Evolutionary conservation across 1,140 invertebrate species (phyloP).

Genomic region (Euura lappo): DNA sequence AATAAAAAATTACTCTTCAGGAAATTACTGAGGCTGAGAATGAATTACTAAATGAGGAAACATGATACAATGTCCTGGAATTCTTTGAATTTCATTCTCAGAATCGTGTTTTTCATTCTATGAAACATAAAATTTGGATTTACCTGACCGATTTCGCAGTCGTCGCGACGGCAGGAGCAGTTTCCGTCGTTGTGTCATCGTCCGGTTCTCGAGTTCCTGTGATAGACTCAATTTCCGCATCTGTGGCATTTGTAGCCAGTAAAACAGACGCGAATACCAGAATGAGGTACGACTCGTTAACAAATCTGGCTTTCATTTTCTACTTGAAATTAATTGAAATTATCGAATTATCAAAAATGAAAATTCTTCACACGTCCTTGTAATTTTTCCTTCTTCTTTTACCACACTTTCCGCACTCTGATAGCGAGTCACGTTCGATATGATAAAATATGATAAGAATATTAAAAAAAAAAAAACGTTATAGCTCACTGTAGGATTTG

Average conservation of each 20-base stretch:
- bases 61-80: too few species aligned
- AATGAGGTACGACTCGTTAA: background rate
- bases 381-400: slow-evolving; percentile 4
- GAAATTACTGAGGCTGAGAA: too few species aligned
- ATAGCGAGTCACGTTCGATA: background rate
- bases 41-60: too few species aligned
- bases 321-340: background rate
- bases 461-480: too few species aligned
- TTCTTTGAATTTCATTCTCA: too few species aligned
- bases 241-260: background rate
- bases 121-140: background rate
- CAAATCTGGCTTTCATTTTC: slow-evolving; percentile 8
- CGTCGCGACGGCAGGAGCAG: slow-evolving; percentile 31
- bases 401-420: slow-evolving; percentile 6
- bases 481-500: too few species aligned
- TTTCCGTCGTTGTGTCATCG: slow-evolving; percentile 29
- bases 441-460: too few species aligned
- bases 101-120: too few species aligned
- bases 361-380: too few species aligned
- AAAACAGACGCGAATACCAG: background rate
- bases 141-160: slow-evolving; percentile 27
- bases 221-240: background rate
- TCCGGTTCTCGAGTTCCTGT: slow-evolving; percentile 16
- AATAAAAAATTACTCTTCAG: too few species aligned
- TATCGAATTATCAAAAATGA: too few species aligned